Evolutionary conservation across 2,113 vertebrate species (phyloP).

Genomic region (Saimiri boliviensis): DNA sequence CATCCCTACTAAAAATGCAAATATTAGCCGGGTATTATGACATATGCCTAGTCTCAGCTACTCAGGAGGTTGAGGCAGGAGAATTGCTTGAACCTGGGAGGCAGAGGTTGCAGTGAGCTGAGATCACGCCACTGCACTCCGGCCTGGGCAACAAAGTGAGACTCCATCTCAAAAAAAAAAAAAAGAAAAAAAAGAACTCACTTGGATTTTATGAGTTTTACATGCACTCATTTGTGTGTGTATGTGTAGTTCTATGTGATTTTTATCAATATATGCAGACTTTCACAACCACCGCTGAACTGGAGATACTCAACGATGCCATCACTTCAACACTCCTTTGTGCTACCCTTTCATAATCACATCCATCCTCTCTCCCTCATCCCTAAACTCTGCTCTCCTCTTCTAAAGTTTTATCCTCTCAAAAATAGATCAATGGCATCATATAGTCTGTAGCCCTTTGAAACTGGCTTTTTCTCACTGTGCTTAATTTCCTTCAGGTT

Average conservation of each 20-base stretch:
- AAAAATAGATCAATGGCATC: not conserved
- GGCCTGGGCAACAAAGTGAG: not conserved
- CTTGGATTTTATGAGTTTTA: not conserved
- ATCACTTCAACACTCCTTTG: not conserved
- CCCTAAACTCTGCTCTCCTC: not conserved
- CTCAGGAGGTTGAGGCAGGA: not conserved
- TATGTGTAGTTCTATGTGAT: not conserved
- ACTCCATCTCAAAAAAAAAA: not conserved
- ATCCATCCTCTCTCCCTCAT: not conserved
- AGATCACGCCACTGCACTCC: not conserved
- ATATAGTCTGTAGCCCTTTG: not conserved
- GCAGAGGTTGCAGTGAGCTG: not conserved
- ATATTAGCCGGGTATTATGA: not conserved
- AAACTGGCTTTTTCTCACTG: not conserved
- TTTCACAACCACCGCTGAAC: not conserved
- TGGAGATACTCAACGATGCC: not conserved
- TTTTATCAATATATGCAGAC: not conserved
- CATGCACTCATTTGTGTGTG: too few relatives aligned
- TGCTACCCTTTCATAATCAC: too few relatives aligned
- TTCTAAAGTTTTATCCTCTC: not conserved
- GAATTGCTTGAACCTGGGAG: not conserved
- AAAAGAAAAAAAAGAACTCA: not conserved
- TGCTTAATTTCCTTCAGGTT: not conserved
- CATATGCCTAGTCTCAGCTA: rapidly evolving
- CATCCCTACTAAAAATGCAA: not conserved